Percentiles rank a stretch among this genome's conserved stretches.
These are phyloP conservation scores for Acrocephalus scirpaceus DNA, from an alignment of 2,797 vertebrate genomes.

Conservation along the genomic window DNA sequence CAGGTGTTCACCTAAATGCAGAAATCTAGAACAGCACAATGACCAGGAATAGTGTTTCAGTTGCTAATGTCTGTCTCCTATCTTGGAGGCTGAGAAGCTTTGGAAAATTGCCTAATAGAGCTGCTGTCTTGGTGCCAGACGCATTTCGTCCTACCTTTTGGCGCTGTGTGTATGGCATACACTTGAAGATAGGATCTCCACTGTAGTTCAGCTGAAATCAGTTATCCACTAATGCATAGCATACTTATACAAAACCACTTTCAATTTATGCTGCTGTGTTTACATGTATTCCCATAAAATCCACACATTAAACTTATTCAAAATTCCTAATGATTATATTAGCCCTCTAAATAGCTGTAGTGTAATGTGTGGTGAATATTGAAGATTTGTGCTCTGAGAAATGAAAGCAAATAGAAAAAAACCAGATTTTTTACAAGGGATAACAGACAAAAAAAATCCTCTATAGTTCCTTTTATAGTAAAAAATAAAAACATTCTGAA, in stretches of 20 bases:
- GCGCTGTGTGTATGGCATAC: rapidly evolving
- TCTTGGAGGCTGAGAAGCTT: not conserved
- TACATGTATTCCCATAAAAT: not conserved
- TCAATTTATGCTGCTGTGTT: not conserved
- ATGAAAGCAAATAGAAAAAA: not conserved
- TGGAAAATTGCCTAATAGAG: not conserved
- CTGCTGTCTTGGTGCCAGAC: not conserved
- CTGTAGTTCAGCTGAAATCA: not conserved
- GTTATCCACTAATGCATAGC: not conserved
- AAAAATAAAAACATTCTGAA: not conserved
- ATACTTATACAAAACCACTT: not conserved
- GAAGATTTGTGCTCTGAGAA: not conserved
- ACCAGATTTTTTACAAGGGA: not conserved
- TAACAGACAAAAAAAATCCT: not conserved
- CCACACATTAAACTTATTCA: not conserved
- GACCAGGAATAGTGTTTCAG: not conserved
- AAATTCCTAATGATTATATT: not conserved
- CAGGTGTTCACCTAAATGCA: not conserved
- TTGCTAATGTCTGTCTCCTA: not conserved
- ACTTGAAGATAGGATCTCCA: not conserved
- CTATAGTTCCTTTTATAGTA: not conserved
- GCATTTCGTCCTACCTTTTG: slow-evolving; percentile 1
- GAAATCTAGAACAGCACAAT: not conserved
- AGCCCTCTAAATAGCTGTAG: not conserved
- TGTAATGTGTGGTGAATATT: not conserved